Evolutionary conservation across 1,140 invertebrate genomes (phyloP).

Genomic region (Pseudomyrmex cubaensis): DNA sequence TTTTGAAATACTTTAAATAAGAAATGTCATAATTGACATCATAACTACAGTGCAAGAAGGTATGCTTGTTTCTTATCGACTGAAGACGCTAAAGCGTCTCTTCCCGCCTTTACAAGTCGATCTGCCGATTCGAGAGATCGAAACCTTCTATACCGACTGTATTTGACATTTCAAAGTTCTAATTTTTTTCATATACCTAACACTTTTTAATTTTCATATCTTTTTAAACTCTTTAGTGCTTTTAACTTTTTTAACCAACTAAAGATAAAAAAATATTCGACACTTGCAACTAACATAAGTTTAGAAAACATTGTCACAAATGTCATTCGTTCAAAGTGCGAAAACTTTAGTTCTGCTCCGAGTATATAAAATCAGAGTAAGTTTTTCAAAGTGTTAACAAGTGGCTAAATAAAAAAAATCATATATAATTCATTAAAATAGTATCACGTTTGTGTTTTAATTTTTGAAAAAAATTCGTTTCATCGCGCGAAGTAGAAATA

Average conservation of each 20-base stretch:
- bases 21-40: not conserved
- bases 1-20: not conserved
- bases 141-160: slow-evolving; percentile 70
- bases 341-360: not conserved
- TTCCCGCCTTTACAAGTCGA: slow-evolving; percentile 21
- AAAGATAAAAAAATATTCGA: not conserved
- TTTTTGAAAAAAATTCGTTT: slow-evolving; percentile 17
- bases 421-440: not conserved
- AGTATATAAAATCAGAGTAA: not conserved
- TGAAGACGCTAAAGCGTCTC: slow-evolving; percentile 16
- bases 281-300: not conserved
- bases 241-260: not conserved
- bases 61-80: slow-evolving; percentile 62
- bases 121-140: slow-evolving; percentile 60
- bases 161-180: not conserved
- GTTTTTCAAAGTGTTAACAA: slow-evolving; percentile 11
- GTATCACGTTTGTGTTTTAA: no score
- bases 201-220: not conserved
- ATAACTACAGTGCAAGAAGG: not conserved
- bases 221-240: not conserved
- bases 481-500: slow-evolving; percentile 1
- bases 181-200: not conserved
- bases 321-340: not conserved
- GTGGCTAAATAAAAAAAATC: not conserved
- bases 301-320: not conserved